phyloP scores from a whole-genome alignment of 2,797 vertebrate species.

The Capromys pilorides region DNA sequence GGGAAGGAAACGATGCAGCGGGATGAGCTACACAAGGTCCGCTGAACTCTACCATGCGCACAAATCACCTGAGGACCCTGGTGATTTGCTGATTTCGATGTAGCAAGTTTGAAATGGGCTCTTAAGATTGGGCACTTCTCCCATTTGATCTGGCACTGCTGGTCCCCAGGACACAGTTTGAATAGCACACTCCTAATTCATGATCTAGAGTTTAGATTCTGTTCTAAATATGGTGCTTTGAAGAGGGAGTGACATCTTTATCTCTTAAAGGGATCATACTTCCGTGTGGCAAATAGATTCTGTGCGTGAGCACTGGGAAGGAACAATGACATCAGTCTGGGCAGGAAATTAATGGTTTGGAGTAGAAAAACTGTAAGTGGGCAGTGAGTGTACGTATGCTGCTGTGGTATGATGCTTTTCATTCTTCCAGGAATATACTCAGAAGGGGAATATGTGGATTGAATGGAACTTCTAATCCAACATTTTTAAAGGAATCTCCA shows the following conservation, averaged over 20 bases:
- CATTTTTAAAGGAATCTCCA: not conserved
- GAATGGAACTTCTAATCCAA: not conserved
- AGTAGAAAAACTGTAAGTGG: not conserved
- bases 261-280: slow-evolving; percentile 7
- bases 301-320: not conserved
- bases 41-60: not conserved
- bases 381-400: not conserved
- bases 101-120: not conserved
- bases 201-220: not conserved
- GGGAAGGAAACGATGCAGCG: not conserved
- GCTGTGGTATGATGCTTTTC: not conserved
- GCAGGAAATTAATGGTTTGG: slow-evolving; percentile 39
- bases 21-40: not conserved
- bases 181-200: not conserved
- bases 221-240: not conserved
- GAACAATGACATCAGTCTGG: not conserved
- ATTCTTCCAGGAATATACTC: not conserved
- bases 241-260: not conserved
- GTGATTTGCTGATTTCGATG: not conserved
- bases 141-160: not conserved
- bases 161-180: not conserved
- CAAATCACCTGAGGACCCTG: not conserved
- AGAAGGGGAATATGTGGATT: not conserved
- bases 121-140: not conserved
- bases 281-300: not conserved